Base-by-base conservation (phyloP, 2,797 vertebrate genomes). In the Helostoma temminkii region DNA sequence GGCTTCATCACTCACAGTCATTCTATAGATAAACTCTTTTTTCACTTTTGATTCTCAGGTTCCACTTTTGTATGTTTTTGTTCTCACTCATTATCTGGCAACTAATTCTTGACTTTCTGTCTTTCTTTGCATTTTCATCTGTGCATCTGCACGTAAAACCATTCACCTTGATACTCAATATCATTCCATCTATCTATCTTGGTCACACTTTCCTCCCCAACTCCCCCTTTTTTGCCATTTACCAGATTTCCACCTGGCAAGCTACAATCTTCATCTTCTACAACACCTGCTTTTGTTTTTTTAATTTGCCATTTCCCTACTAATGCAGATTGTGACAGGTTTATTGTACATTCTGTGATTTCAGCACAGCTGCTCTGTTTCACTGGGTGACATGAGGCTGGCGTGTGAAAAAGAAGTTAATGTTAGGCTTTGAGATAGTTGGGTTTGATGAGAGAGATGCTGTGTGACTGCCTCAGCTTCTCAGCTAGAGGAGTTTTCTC, bases 121-220 rank as follows among this genome's bases (percentile, higher is more conserved):
- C 46, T 78, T 18, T 14, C 57, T 53, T 75, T 74, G 49, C 53
- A 50, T 67, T 71, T 69, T 61, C 62, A 39, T 64, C 32, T 55
- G 28, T 61, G 43, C 66, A 42, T 63, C 37, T 30, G 43, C 36
- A 60, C 32, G 47, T 56, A 63, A 42, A 45, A 59, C 72, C 72
- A 37, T 81, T 89, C 74, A 82, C 83, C 79, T 88, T 81, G 48
- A 62, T 81, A 61, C 71, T 71, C 67, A 52, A 46, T 74, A 82
- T 82, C 66, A 45, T 58, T 56, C 61, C 50, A 69, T 77, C 76
- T 56, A 81, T 85, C 56, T 30, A 71, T 80, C 80, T 66, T 58
- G 56, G 41, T 74, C 74, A 59, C 28, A 36, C 24, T 26, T 6
- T 62, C 52, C 50, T 56, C 58, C 24, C 66, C 14, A 6, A 3